Evolutionary conservation across 2,797 vertebrate species (phyloP).

Genomic region (Clarias fuscus): DNA sequence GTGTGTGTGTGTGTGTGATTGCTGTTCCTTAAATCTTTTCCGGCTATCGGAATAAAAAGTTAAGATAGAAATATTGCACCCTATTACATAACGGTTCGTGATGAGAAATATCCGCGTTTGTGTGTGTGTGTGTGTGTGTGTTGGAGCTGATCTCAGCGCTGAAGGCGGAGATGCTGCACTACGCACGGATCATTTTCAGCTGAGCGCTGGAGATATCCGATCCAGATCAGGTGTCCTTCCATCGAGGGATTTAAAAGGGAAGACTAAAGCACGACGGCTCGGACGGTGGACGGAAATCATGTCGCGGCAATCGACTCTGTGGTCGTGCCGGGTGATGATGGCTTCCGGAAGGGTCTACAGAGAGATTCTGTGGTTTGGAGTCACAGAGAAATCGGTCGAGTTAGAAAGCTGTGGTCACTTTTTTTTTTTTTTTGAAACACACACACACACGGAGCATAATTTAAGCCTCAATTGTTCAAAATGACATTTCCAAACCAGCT

Average conservation of each 20-base stretch:
- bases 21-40: not conserved
- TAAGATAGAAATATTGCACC: not conserved
- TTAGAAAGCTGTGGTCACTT: too few relatives aligned
- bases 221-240: constrained; percentile 28
- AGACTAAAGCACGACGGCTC: not conserved
- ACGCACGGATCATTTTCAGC: constrained; percentile 14
- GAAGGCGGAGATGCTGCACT: not conserved
- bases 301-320: not conserved
- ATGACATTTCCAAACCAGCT: not conserved
- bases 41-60: not conserved
- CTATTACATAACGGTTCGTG: not conserved
- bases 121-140: constrained; percentile 8
- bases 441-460: not conserved
- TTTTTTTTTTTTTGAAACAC: not conserved
- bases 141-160: not conserved
- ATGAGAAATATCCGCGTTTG: not conserved
- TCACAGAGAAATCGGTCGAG: not conserved
- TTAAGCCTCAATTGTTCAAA: not conserved
- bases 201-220: constrained; percentile 12
- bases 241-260: not conserved
- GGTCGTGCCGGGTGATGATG: not conserved
- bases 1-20: not conserved
- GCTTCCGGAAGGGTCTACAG: constrained; percentile 2
- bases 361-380: constrained; percentile 10
- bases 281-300: not conserved